These are phyloP conservation scores for Lipotes vexillifer DNA, from an alignment of 2,113 vertebrate genomes.

Conservation along the genomic window DNA sequence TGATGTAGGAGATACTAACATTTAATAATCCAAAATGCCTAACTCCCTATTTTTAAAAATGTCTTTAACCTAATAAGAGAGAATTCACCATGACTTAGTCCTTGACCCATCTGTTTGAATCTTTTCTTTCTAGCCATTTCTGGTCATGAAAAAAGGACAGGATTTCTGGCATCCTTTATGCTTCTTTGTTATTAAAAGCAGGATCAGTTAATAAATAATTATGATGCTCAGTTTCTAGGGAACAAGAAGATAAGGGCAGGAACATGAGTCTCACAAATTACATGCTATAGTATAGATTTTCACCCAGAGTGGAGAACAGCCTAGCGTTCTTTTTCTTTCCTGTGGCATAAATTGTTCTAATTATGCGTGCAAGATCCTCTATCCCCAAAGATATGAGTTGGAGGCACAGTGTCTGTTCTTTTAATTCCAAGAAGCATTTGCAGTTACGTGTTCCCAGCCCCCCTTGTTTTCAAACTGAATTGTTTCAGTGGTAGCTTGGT, in stretches of 20 bases:
- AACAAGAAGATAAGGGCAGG: constrained; percentile 57
- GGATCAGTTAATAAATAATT: constrained; percentile 73
- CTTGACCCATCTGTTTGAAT: neutral
- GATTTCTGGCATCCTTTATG: constrained; percentile 29
- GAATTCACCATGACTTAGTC: neutral
- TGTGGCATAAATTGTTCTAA: constrained; percentile 67
- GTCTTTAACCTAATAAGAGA: neutral
- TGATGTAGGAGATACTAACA: neutral
- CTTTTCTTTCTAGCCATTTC: constrained; percentile 8
- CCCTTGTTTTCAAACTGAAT: constrained; percentile 79
- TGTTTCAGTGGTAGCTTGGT: constrained; percentile 80
- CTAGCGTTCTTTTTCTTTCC: neutral
- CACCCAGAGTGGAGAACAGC: constrained; percentile 26
- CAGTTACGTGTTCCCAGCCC: neutral
- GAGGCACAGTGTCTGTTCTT: constrained; percentile 65
- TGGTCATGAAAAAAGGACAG: constrained; percentile 33
- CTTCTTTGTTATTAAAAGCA: constrained; percentile 66
- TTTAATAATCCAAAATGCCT: neutral
- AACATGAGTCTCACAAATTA: constrained; percentile 55
- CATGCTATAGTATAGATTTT: constrained; percentile 38
- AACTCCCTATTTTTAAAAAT: neutral
- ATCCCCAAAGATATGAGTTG: constrained; percentile 66
- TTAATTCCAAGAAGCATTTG: constrained; percentile 62
- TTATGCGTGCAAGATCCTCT: constrained; percentile 29
- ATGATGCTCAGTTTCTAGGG: constrained; percentile 58